phyloP scores from a whole-genome alignment of 2,888 invertebrate species.

The Theodoxus fluviatilis region DNA sequence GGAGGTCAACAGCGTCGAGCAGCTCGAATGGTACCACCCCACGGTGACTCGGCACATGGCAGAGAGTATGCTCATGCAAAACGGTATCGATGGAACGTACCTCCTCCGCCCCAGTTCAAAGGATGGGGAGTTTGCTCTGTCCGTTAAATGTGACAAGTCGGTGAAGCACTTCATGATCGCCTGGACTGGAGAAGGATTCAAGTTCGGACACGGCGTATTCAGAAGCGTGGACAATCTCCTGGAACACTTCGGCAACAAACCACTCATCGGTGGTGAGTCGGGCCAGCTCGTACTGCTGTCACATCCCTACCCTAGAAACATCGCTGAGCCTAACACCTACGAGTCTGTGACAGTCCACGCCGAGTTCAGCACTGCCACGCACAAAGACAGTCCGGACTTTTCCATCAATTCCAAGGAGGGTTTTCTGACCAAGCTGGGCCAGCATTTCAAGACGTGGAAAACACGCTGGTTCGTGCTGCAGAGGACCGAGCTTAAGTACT shows the following conservation, averaged over 20 bases:
- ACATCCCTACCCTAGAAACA: conserved; percentile 54
- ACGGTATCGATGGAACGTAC: conserved; percentile 60
- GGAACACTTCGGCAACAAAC: conserved; percentile 59
- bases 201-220: conserved; percentile 61
- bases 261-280: conserved; percentile 59
- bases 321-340: conserved; percentile 58
- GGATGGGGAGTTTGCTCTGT: conserved; percentile 52
- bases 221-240: conserved; percentile 48
- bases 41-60: conserved; percentile 56
- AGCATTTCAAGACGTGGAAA: conserved; percentile 58
- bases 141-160: conserved; percentile 60
- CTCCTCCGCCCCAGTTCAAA: conserved; percentile 54
- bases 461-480: conserved; percentile 60
- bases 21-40: conserved; percentile 54
- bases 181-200: conserved; percentile 45
- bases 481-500: conserved; percentile 58
- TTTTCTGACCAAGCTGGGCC: conserved; percentile 57
- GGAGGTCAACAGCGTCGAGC: too few species aligned
- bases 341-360: conserved; percentile 59
- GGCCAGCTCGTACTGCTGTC: conserved; percentile 55
- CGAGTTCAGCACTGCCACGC: conserved; percentile 46
- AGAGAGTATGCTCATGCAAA: conserved; percentile 59
- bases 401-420: conserved; percentile 62
- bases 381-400: conserved; percentile 40
- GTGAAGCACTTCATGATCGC: conserved; percentile 60